Evolutionary conservation across 2,113 vertebrate genomes (phyloP).

Genomic region (Alouatta palliata): DNA sequence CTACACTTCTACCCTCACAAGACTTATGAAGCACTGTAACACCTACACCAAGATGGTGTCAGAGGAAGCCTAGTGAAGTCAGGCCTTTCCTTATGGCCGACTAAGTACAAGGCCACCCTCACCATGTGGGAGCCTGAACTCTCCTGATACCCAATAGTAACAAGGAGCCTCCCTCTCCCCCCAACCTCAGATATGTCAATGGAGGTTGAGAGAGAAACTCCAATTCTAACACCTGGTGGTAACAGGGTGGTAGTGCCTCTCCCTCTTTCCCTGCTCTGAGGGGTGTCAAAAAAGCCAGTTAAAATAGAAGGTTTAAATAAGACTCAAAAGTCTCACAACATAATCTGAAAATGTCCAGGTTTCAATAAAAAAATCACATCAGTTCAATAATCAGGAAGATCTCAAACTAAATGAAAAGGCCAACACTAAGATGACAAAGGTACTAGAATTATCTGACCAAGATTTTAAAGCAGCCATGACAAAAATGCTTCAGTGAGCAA

Average conservation of each 20-base stretch:
- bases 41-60: background rate
- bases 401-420: background rate
- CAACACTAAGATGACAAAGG: conserved; percentile 4
- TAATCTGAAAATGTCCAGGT: background rate
- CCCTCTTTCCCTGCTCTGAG: background rate
- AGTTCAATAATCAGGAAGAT: background rate
- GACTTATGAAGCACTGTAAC: background rate
- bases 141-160: background rate
- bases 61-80: background rate
- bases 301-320: background rate
- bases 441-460: background rate
- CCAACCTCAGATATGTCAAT: background rate
- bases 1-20: background rate
- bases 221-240: background rate
- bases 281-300: background rate
- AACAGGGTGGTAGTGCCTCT: background rate
- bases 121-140: background rate
- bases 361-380: background rate
- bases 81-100: background rate
- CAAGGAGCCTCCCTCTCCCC: background rate
- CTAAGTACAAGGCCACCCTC: background rate
- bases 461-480: background rate
- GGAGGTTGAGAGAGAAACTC: background rate
- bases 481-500: background rate
- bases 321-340: background rate